Evolutionary conservation across 2,888 invertebrate genomes (phyloP), one percentile per base, ranked within the genome.

Genomic region (Galeopsomyia nigrocyanea): DNA sequence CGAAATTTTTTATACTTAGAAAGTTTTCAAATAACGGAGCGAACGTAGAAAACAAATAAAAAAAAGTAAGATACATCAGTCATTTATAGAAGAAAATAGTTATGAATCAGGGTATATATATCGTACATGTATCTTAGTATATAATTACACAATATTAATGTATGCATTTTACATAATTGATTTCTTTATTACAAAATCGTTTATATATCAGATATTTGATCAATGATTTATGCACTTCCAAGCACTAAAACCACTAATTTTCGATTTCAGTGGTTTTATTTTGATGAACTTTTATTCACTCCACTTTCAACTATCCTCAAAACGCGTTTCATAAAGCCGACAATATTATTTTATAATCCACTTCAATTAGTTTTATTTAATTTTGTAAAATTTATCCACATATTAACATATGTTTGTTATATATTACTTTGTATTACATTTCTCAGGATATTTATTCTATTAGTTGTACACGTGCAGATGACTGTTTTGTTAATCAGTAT

Each of bases 81-180:
- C 83, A 83, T 78, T 81, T 82, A 83, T 84, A 82, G 84, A 84
- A 83, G 83, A 85, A 84, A 85, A 84, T 84, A 85, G 82, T 82
- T 79, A 80, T 81, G 79, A 78, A 76, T 79, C 71, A 77, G 75
- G 75, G 72, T 74, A 76, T 73, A 76, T 74, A 76, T 73, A 76
- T 74, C 73, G 70, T 75, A 75, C 75, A 74, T 73, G 76, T 67
- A 70, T 78, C 78, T 77, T 78, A 78, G 76, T 74, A 71, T 72
- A 79, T 77, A 76, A 76, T 74, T 76, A 62, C 70, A 75, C 70
- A 69, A 73, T 71, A 57, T 46, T 47, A 19, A 53, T 53, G 10
- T 53, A 19, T 21, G 53, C 7, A 61, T 55, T 55, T 69, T 55
- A 39, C 39, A 55, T 68, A 73, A 74, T 78, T 75, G 77, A 39